A percentile compares a stretch with the other conserved stretches of the same genome.
Conservation (phyloP, 2,888 invertebrate genomes). For the Fabriciana adippe region DNA sequence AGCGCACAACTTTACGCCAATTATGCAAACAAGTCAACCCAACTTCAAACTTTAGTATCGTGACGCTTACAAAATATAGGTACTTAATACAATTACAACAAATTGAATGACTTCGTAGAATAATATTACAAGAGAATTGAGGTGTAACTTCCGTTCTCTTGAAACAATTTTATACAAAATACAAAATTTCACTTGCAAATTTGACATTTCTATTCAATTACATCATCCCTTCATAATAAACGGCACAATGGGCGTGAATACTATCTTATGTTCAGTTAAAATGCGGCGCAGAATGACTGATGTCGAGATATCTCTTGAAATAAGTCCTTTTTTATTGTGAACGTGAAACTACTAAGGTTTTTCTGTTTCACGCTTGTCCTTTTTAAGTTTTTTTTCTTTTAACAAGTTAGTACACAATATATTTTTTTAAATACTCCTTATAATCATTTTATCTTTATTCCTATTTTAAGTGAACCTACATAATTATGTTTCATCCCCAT, state of each 20-base stretch:
- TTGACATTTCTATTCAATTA: constrained; percentile 45
- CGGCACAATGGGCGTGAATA: constrained; percentile 40
- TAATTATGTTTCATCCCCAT: too few species aligned
- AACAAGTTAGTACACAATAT: too few species aligned
- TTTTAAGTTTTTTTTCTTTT: not conserved
- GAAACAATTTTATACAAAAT: constrained; percentile 40
- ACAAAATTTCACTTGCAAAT: constrained; percentile 47
- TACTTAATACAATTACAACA: constrained; percentile 56
- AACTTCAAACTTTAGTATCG: constrained; percentile 62
- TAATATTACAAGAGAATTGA: constrained; percentile 46
- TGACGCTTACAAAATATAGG: constrained; percentile 52
- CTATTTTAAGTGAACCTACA: too few species aligned
- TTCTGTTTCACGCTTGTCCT: not conserved
- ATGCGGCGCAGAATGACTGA: constrained; percentile 35
- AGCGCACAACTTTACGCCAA: constrained; percentile 51
- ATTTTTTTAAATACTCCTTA: too few species aligned
- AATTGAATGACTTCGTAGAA: constrained; percentile 49
- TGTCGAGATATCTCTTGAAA: constrained; percentile 31
- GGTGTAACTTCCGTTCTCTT: constrained; percentile 43
- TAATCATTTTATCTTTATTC: too few species aligned
- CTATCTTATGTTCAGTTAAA: constrained; percentile 37
- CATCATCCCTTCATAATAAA: constrained; percentile 41
- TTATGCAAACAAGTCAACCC: constrained; percentile 65
- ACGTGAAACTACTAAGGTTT: not conserved
- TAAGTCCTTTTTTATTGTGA: constrained; percentile 28